A percentile compares a stretch with the other conserved stretches of the same genome.
phyloP scores from a whole-genome alignment of 2,113 vertebrate genomes.

The Dolichotis patagonum region DNA sequence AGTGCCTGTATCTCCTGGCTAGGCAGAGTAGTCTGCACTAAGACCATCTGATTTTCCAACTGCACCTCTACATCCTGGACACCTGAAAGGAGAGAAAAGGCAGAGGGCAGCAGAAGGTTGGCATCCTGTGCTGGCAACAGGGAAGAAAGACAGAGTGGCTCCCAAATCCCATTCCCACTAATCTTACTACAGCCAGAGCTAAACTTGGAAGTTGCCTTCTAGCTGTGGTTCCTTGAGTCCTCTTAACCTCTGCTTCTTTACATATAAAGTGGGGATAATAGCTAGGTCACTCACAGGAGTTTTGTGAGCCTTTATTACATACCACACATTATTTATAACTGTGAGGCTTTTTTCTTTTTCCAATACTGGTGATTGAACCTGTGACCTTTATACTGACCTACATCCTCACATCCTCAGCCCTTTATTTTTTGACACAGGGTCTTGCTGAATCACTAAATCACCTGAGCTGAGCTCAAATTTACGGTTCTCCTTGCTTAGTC shows the following conservation, averaged over 20 bases:
- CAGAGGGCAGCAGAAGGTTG: background rate
- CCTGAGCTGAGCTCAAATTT: background rate
- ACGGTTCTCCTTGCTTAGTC: background rate
- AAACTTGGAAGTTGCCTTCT: background rate
- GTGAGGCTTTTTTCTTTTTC: background rate
- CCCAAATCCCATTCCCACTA: background rate
- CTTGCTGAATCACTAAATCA: background rate
- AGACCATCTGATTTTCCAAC: conserved; percentile 88
- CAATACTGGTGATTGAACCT: background rate
- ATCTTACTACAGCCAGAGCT: background rate
- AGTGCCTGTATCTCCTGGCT: conserved; percentile 88
- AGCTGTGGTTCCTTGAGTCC: background rate
- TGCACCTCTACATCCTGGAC: conserved; percentile 87
- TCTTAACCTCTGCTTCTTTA: background rate
- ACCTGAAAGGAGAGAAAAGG: conserved; percentile 81
- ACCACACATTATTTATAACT: background rate
- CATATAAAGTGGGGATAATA: background rate
- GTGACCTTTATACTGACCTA: background rate
- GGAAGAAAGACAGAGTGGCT: background rate
- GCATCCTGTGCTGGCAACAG: background rate
- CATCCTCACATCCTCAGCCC: background rate
- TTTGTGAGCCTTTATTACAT: background rate
- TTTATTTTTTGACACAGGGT: background rate
- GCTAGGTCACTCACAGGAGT: background rate
- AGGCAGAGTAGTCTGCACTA: conserved; percentile 90